phyloP scores from a whole-genome alignment of 2,797 vertebrate genomes.

The Nasua narica region DNA sequence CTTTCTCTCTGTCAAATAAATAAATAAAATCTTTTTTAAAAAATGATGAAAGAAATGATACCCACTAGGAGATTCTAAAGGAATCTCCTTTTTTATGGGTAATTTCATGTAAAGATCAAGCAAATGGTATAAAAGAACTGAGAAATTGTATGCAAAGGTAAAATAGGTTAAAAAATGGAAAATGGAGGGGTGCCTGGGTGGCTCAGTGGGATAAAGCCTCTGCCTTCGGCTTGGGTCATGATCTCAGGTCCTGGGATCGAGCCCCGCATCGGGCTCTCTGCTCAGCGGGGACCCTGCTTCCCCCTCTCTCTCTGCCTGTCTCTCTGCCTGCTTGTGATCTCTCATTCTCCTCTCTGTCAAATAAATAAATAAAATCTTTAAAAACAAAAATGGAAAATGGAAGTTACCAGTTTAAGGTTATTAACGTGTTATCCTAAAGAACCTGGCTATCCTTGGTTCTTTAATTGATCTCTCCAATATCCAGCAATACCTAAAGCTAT shows the following conservation, averaged over 20 bases:
- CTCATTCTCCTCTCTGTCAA: too few species aligned
- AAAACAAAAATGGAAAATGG: not conserved
- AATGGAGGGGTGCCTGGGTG: too few species aligned
- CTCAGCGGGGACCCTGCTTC: too few species aligned
- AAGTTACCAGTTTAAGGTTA: not conserved
- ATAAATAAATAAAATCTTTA: too few species aligned
- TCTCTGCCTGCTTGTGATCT: too few species aligned
- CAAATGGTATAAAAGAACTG: not conserved
- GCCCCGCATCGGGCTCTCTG: too few species aligned
- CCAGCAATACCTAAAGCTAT: not conserved
- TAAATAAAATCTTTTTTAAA: not conserved
- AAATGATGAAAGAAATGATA: not conserved
- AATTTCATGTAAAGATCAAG: slow-evolving; percentile 8
- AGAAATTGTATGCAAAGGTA: not conserved
- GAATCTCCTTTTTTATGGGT: not conserved
- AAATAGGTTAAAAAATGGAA: not conserved
- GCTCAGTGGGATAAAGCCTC: too few species aligned
- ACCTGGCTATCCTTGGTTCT: not conserved
- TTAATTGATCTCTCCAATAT: not conserved
- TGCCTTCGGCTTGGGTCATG: too few species aligned
- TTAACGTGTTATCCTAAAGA: not conserved
- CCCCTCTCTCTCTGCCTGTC: too few species aligned
- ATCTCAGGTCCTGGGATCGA: too few species aligned
- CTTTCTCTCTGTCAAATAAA: too few species aligned
- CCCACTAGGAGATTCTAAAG: not conserved